Evolutionary conservation across 2,113 vertebrate species (phyloP), one percentile per base, ranked within the genome.

Genomic region (Falco punctatus): DNA sequence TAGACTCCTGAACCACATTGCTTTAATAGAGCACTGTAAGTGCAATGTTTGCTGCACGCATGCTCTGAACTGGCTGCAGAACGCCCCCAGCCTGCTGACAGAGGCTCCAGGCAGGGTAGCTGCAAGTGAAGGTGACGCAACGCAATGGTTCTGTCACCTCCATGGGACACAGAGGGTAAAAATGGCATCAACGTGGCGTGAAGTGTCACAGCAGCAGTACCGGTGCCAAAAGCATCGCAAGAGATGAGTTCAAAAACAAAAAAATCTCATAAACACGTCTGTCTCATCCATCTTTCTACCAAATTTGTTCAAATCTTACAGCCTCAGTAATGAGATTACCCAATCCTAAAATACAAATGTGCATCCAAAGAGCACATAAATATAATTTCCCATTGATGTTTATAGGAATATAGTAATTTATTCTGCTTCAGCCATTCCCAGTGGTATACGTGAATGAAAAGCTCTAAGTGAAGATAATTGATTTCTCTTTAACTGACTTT

Each of bases 121-220:
- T 24, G 20, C 10, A 6, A 6, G 30, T 2, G 20, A 5, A 4
- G 44, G 62, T 11, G 4, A 8, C 0, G 24, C 24, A 12, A 7
- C 2, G 8, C 15, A 2, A 8, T 0, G 32, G 55, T 16, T 8
- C 57, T 6, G 66, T 49, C 67, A 2, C 16, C 49, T 6, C 49
- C 42, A 0, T 1, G 58, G 27, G 51, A 19, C 21, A 4, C 15
- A 0, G 58, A 13, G 46, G 69, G 38, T 3, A 5, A 11, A 4
- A 5, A 3, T 0, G 42, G n/a, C 21, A 27, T 23, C 28, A 10
- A 3, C 0, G n/a, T 2, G 48, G 3, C n/a, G 3, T 13, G 1
- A 11, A 16, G 49, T 19, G 4, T 38, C 35, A 0, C 66, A 8
- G 81, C 48, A 6, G 28, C 2, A 8, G 51, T 6, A 20, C 30